These are phyloP conservation scores for Syrphus vitripennis DNA, from an alignment of 2,888 invertebrate species.

Conservation along the genomic window DNA sequence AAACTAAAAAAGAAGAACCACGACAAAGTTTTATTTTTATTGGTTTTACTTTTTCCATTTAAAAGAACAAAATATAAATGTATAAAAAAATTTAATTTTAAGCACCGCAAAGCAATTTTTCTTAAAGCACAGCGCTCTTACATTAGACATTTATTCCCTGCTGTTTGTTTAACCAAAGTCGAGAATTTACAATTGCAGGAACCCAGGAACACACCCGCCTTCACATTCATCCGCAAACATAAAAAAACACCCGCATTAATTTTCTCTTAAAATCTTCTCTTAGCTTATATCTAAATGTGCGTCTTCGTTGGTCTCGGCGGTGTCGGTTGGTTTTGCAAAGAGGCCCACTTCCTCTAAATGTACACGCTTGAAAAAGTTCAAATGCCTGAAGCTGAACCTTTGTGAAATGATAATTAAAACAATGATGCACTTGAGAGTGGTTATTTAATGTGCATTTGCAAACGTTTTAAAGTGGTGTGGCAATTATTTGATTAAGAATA, in stretches of 20 bases:
- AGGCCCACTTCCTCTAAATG: not conserved
- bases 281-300: not conserved
- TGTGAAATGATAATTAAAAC: conserved; percentile 8
- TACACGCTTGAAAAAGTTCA: not conserved
- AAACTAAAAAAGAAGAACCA: too few relatives aligned
- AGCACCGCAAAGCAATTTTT: too few relatives aligned
- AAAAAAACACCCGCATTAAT: not conserved
- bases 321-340: not conserved
- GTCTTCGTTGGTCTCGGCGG: not conserved
- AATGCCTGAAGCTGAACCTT: not conserved
- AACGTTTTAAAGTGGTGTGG: not conserved
- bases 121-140: too few relatives aligned
- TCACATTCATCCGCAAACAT: not conserved
- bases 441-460: conserved; percentile 4
- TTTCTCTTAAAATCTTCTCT: not conserved
- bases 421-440: not conserved
- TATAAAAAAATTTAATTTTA: too few relatives aligned
- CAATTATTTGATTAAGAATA: conserved; percentile 19
- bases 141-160: too few relatives aligned
- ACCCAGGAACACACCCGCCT: not conserved
- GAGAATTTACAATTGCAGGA: not conserved
- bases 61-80: too few relatives aligned
- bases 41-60: too few relatives aligned
- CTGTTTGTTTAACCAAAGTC: conserved; percentile 9
- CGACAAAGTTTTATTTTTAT: too few relatives aligned